These are phyloP conservation scores for Perca schrenkii DNA, from an alignment of 2,113 vertebrate species.

Conservation along the genomic window DNA sequence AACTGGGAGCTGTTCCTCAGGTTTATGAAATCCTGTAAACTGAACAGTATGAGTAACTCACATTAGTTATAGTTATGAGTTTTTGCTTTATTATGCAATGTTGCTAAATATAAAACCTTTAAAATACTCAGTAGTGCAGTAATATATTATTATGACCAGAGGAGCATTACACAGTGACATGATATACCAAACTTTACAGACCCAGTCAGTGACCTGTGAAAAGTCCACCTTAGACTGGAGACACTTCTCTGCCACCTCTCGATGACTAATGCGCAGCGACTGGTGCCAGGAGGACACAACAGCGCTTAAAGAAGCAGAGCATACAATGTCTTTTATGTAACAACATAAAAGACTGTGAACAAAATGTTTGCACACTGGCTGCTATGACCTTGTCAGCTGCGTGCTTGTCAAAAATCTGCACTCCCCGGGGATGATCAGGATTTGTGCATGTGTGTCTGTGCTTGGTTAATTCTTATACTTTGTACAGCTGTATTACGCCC, in stretches of 20 bases:
- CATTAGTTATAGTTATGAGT: background rate
- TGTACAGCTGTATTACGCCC: background rate
- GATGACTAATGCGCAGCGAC: slow-evolving; percentile 55
- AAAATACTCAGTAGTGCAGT: background rate
- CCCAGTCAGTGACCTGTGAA: slow-evolving; percentile 48
- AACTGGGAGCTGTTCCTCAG: background rate
- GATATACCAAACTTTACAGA: slow-evolving; percentile 16
- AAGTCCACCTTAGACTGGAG: slow-evolving; percentile 35
- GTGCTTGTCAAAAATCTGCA: slow-evolving; percentile 33
- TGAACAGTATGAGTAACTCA: background rate
- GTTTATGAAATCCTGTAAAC: background rate
- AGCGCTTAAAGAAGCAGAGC: slow-evolving; percentile 10
- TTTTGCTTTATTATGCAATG: background rate
- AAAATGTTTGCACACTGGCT: slow-evolving; percentile 46
- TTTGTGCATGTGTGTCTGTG: background rate
- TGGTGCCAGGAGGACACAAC: slow-evolving; percentile 32
- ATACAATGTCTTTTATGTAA: slow-evolving; percentile 27
- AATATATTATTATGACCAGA: slow-evolving; percentile 2
- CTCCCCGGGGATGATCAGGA: background rate
- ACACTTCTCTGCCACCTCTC: slow-evolving; percentile 43
- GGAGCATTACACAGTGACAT: slow-evolving; percentile 6
- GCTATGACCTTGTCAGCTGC: slow-evolving; percentile 47
- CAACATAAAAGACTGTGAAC: slow-evolving; percentile 33
- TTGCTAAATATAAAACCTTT: background rate
- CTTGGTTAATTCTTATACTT: background rate